These are phyloP conservation scores for Atta cephalotes DNA, from an alignment of 1,140 invertebrate species.

Conservation along the genomic window DNA sequence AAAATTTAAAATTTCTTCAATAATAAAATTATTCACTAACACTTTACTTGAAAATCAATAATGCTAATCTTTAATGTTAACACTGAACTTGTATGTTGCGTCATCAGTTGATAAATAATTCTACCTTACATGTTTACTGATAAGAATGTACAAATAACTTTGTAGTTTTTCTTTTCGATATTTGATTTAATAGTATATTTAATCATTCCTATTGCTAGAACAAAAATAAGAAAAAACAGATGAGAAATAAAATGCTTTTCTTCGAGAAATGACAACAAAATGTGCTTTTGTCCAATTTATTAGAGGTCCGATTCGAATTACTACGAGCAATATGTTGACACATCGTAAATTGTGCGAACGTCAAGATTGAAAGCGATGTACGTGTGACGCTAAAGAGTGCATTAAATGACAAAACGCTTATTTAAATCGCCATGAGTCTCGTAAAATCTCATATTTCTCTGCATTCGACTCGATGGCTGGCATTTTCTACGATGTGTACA, in stretches of 20 bases:
- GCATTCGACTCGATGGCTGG: not conserved
- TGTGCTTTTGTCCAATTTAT: not conserved
- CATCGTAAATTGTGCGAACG: not conserved
- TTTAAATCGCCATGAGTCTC: not conserved
- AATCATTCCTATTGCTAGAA: not conserved
- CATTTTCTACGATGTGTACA: conserved; percentile 6
- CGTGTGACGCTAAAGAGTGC: not conserved
- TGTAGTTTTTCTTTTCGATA: not conserved
- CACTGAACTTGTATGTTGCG: not conserved
- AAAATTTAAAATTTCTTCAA: no score
- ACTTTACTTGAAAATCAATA: not conserved
- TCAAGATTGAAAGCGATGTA: not conserved
- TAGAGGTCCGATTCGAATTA: not conserved
- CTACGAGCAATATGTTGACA: not conserved
- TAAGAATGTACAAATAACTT: not conserved
- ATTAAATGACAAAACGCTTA: not conserved
- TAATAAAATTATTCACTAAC: not conserved
- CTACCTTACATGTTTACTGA: not conserved
- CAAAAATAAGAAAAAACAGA: not conserved
- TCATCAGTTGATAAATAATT: not conserved
- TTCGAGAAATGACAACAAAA: not conserved
- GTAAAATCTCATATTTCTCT: not conserved
- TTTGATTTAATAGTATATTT: not conserved
- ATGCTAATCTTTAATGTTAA: not conserved
- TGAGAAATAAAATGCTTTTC: not conserved